A percentile compares a stretch with the other conserved stretches of the same genome.
phyloP scores from a whole-genome alignment of 2,797 vertebrate species.

The Pelochelys cantorii region DNA sequence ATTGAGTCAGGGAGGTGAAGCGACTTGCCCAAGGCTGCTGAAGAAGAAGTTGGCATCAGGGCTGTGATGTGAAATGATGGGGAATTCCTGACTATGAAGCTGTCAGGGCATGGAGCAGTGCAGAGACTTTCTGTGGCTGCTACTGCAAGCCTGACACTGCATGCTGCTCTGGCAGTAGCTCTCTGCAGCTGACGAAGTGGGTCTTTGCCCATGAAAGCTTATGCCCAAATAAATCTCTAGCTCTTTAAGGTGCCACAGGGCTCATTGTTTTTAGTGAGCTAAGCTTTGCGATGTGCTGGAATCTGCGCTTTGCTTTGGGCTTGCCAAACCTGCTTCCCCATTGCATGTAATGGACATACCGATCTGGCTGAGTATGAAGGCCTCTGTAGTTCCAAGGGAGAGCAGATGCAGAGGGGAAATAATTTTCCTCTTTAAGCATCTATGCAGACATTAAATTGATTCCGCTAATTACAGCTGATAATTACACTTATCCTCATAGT shows the following conservation, averaged over 20 bases:
- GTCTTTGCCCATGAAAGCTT: too few species aligned
- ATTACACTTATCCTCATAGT: neutral
- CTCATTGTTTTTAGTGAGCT: neutral
- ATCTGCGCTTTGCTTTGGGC: neutral
- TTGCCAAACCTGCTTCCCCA: neutral
- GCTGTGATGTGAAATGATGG: slow-evolving; percentile 25
- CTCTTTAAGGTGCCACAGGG: too few species aligned
- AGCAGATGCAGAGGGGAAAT: neutral
- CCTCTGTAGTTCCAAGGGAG: neutral
- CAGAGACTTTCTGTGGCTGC: neutral
- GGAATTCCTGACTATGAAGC: slow-evolving; percentile 59
- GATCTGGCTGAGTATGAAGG: neutral
- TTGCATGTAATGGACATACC: neutral
- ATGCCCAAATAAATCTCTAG: too few species aligned
- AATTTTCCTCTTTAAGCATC: neutral
- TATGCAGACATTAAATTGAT: neutral
- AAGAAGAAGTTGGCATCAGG: slow-evolving; percentile 39
- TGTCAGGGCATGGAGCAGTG: slow-evolving; percentile 46
- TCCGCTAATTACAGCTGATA: slow-evolving; percentile 1
- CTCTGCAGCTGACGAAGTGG: neutral
- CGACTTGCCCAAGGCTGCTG: slow-evolving; percentile 59
- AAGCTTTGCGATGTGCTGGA: neutral
- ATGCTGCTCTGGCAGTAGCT: neutral
- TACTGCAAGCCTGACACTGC: slow-evolving; percentile 13
- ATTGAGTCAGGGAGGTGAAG: slow-evolving; percentile 73